phyloP scores from a whole-genome alignment of 2,888 invertebrate genomes.

The Zelleria hepariella region DNA sequence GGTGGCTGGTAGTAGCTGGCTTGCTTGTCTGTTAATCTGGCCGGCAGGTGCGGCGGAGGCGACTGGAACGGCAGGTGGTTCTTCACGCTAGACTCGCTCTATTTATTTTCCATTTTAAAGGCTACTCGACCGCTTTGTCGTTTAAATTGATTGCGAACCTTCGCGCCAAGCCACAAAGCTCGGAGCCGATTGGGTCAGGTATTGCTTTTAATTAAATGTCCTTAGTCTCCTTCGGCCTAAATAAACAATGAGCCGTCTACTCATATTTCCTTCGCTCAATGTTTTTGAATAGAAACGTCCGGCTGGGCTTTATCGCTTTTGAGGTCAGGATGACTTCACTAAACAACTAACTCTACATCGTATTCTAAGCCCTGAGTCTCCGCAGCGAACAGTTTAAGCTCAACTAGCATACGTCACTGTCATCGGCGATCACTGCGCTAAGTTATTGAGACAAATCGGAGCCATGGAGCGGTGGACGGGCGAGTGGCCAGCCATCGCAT shows the following conservation, averaged over 20 bases:
- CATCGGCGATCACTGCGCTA: neutral
- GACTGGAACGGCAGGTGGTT: constrained; percentile 36
- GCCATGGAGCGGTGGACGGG: neutral
- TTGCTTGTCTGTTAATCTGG: constrained; percentile 13
- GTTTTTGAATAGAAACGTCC: neutral
- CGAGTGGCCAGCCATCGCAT: neutral
- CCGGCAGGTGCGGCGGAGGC: constrained; percentile 14
- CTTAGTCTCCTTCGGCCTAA: neutral
- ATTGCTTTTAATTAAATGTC: neutral
- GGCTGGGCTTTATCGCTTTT: neutral
- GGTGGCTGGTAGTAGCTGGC: constrained; percentile 18
- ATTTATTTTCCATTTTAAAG: constrained; percentile 22
- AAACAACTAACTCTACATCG: neutral
- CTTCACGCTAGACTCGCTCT: constrained; percentile 21
- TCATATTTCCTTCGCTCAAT: neutral
- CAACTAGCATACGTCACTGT: neutral
- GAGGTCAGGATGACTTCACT: neutral
- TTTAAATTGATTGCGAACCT: constrained; percentile 8
- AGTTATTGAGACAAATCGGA: neutral
- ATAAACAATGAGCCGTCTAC: neutral
- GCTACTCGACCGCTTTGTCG: neutral
- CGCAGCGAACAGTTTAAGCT: neutral
- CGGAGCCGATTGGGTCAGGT: constrained; percentile 15
- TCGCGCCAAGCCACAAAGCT: constrained; percentile 23
- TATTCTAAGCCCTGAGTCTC: neutral